A percentile compares a stretch with the other conserved stretches of the same genome.
phyloP scores from a whole-genome alignment of 2,113 vertebrate genomes.

The Circaetus cinerascens region DNA sequence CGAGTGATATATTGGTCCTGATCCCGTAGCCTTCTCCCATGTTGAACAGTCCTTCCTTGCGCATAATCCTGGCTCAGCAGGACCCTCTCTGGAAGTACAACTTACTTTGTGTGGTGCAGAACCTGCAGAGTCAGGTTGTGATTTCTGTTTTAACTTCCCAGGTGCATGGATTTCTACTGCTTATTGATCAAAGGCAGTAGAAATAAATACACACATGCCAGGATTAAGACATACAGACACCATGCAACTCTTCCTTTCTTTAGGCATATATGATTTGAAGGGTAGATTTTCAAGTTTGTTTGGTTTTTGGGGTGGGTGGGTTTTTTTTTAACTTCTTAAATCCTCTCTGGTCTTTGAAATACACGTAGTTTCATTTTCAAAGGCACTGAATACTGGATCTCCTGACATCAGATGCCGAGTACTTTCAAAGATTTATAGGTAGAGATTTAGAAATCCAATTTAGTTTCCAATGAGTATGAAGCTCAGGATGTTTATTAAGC shows the following conservation, averaged over 20 bases:
- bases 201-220: neutral
- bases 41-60: neutral
- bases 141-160: neutral
- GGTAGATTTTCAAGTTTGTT: neutral
- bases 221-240: neutral
- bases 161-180: neutral
- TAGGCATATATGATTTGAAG: neutral
- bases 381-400: neutral
- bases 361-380: neutral
- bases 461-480: neutral
- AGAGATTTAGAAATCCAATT: neutral
- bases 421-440: neutral
- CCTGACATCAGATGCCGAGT: neutral
- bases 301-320: neutral
- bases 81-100: neutral
- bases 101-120: neutral
- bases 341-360: neutral
- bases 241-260: neutral
- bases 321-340: neutral
- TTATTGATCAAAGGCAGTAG: neutral
- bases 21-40: neutral
- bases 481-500: neutral
- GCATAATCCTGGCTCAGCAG: neutral
- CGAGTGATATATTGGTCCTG: neutral
- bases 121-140: neutral